Conservation (phyloP, 2,113 vertebrate genomes). For the Ciconia stormi region DNA sequence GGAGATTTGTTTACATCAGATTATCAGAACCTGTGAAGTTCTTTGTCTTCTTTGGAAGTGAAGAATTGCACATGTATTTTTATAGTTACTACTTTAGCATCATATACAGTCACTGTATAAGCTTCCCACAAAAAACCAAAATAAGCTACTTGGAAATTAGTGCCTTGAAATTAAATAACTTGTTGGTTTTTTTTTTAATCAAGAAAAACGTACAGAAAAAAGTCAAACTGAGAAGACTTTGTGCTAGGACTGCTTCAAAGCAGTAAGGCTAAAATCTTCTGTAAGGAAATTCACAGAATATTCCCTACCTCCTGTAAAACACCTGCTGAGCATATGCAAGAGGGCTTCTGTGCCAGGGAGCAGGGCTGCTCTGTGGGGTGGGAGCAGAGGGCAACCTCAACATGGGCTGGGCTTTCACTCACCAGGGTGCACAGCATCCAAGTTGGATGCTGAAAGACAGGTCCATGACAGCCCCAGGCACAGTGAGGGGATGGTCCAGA, state of each 20-base stretch:
- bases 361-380: not conserved
- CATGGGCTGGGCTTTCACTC: not conserved
- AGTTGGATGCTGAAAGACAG: fast-evolving
- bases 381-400: not conserved
- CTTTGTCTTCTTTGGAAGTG: not conserved
- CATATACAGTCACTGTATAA: not conserved
- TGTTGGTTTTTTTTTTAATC: not conserved
- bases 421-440: fast-evolving
- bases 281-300: not conserved
- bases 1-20: not conserved
- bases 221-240: not conserved
- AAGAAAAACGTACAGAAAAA: not conserved
- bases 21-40: not conserved
- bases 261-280: not conserved
- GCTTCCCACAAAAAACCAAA: not conserved
- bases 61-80: not conserved
- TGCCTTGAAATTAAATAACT: not conserved
- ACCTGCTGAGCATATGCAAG: fast-evolving
- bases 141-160: not conserved
- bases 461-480: not conserved
- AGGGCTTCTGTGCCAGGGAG: not conserved
- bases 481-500: fast-evolving
- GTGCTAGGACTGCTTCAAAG: not conserved
- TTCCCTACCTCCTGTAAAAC: not conserved
- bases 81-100: not conserved